phyloP scores from a whole-genome alignment of 2,797 vertebrate species.

The Natrix natrix region DNA sequence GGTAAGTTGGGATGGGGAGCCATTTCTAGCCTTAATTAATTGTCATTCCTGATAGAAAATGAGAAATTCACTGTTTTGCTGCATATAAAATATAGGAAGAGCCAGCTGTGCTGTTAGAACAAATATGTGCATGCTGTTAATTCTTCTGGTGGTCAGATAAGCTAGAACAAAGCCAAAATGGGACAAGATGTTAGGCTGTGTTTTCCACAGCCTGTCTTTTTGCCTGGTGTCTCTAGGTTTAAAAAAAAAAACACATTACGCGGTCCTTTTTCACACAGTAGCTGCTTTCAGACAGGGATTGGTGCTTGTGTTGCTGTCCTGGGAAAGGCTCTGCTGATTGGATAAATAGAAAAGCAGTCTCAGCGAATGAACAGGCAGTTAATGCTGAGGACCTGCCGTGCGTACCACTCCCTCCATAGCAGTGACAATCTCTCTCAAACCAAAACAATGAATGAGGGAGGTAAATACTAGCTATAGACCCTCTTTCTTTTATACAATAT shows the following conservation, averaged over 20 bases:
- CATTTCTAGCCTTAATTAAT: neutral
- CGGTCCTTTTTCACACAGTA: conserved; percentile 47
- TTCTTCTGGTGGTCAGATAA: neutral
- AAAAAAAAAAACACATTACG: conserved; percentile 32
- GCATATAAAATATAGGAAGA: neutral
- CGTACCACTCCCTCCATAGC: conserved; percentile 46
- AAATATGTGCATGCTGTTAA: neutral
- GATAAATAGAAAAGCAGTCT: conserved; percentile 40
- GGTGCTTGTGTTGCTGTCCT: conserved; percentile 65
- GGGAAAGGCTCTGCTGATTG: conserved; percentile 55
- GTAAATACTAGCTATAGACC: conserved; percentile 63
- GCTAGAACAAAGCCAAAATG: neutral
- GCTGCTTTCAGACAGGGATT: conserved; percentile 45
- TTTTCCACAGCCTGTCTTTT: conserved; percentile 16
- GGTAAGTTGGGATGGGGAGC: neutral
- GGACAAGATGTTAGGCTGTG: conserved; percentile 12
- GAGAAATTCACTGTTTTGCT: neutral
- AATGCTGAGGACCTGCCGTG: conserved; percentile 37
- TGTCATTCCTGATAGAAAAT: neutral
- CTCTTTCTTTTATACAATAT: conserved; percentile 37
- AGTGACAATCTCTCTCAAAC: conserved; percentile 40
- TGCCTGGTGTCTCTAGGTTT: conserved; percentile 36
- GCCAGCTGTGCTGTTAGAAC: neutral
- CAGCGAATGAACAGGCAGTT: conserved; percentile 60
- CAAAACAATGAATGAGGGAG: conserved; percentile 69